Percentiles rank a stretch among this genome's conserved stretches.
These are phyloP conservation scores for Promerops cafer DNA, from an alignment of 2,113 vertebrate species.

Conservation along the genomic window DNA sequence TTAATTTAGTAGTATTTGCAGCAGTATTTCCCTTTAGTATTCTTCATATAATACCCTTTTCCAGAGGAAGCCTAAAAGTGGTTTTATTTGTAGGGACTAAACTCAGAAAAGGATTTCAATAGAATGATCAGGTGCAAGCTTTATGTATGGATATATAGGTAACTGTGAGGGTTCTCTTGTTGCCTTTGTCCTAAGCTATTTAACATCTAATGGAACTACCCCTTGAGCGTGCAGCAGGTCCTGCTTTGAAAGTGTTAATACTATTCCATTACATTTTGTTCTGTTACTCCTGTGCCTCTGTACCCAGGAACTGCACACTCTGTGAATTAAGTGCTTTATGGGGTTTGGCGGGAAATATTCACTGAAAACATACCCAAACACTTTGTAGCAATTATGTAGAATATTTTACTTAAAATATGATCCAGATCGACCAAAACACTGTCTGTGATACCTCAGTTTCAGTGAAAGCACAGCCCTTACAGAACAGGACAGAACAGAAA, in stretches of 20 bases:
- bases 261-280: neutral
- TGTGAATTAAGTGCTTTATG: neutral
- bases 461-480: neutral
- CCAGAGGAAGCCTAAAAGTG: neutral
- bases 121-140: neutral
- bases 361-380: neutral
- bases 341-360: neutral
- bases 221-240: neutral
- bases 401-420: neutral
- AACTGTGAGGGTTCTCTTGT: neutral
- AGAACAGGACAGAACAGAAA: neutral
- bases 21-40: constrained; percentile 15
- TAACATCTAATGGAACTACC: neutral
- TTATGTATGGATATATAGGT: neutral
- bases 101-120: neutral
- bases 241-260: neutral
- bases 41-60: constrained; percentile 27
- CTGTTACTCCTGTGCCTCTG: neutral
- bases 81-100: neutral
- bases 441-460: neutral
- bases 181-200: neutral
- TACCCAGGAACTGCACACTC: neutral
- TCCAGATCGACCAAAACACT: neutral
- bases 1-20: neutral
- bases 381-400: neutral